Evolutionary conservation across 1,140 invertebrate species (phyloP).

Genomic region (Prorops nasuta): DNA sequence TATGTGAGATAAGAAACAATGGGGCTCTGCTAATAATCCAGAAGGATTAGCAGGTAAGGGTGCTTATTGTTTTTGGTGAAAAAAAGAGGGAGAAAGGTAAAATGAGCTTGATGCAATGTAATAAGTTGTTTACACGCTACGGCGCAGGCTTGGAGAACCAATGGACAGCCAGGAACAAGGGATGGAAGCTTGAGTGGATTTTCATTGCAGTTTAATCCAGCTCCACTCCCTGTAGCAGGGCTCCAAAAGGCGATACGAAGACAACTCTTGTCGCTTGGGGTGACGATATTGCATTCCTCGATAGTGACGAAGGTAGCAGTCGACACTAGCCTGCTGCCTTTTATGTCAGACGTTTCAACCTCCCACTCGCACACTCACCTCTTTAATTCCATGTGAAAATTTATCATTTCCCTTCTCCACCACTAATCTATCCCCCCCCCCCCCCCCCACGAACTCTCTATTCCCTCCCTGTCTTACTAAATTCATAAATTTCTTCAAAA

Average conservation of each 20-base stretch:
- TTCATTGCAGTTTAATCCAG: constrained; percentile 51
- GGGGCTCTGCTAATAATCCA: too few relatives aligned
- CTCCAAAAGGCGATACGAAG: constrained; percentile 15
- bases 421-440: too few relatives aligned
- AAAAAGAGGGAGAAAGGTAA: neutral
- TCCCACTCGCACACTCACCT: too few relatives aligned
- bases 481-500: too few relatives aligned
- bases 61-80: too few relatives aligned
- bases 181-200: constrained; percentile 39
- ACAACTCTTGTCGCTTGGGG: constrained; percentile 33
- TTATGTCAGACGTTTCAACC: too few relatives aligned
- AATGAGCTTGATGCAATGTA: constrained; percentile 4
- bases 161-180: neutral
- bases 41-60: too few relatives aligned
- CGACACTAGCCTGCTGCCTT: too few relatives aligned
- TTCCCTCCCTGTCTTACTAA: neutral
- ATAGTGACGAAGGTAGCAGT: constrained; percentile 37
- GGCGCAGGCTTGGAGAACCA: neutral
- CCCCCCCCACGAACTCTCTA: neutral
- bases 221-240: constrained; percentile 4
- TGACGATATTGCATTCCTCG: constrained; percentile 42
- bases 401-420: neutral
- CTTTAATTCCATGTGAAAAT: too few relatives aligned
- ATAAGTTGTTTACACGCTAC: constrained; percentile 16
- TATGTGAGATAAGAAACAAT: too few relatives aligned